Conservation (phyloP, 2,113 vertebrate species). For the Phalacrocorax brasilianus region DNA sequence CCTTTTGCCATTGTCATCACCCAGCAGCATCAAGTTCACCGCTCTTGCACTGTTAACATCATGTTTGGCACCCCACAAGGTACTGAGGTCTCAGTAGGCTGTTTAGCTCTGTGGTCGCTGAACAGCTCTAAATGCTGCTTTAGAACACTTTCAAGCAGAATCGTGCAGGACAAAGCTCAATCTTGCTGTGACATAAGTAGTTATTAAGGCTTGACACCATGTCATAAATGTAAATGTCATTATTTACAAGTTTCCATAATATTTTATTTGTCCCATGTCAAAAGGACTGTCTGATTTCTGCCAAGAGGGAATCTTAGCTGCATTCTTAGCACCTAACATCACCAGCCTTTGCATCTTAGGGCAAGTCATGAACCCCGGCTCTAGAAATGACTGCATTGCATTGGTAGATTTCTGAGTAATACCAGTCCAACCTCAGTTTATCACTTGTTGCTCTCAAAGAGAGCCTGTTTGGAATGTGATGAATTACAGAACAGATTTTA, state of each 20-base stretch:
- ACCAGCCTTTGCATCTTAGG: not conserved
- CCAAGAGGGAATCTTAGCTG: not conserved
- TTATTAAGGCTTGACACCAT: not conserved
- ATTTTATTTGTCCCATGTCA: not conserved
- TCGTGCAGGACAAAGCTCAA: not conserved
- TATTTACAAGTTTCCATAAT: not conserved
- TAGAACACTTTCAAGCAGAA: not conserved
- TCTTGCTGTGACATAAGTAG: not conserved
- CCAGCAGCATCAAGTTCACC: conserved; percentile 96
- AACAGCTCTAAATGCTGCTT: not conserved
- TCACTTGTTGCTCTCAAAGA: not conserved
- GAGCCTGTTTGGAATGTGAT: not conserved
- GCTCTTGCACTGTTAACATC: conserved; percentile 98
- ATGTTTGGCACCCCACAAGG: conserved; percentile 97
- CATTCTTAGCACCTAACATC: not conserved
- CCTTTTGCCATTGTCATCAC: conserved; percentile 98
- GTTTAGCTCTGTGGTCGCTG: not conserved
- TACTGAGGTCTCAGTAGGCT: conserved; percentile 52
- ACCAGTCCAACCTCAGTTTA: not conserved
- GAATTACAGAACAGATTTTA: not conserved
- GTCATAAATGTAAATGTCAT: not conserved
- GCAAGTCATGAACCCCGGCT: not conserved
- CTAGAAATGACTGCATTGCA: not conserved
- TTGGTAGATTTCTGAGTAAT: not conserved
- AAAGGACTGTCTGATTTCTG: not conserved